A percentile compares a stretch with the other conserved stretches of the same genome.
Evolutionary conservation across 53 echinoderm and acorn worm species (phyloP).

Genomic region (Arbacia lixula): DNA sequence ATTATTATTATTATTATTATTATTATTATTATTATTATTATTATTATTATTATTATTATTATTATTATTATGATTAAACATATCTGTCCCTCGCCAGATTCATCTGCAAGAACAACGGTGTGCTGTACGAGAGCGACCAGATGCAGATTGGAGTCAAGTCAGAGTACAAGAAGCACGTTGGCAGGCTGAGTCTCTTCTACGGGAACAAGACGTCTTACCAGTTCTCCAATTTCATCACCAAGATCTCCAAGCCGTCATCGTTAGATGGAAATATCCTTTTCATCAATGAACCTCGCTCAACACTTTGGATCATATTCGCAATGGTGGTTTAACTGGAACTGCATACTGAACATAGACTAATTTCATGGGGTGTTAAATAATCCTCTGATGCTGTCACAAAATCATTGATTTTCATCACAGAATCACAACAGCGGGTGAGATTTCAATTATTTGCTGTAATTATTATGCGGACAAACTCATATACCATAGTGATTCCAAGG

Average conservation of each 20-base stretch:
- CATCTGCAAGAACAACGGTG: constrained; percentile 96
- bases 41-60: not conserved
- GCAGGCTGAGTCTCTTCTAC: constrained; percentile 84
- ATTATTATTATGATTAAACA: not conserved
- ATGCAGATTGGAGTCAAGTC: constrained; percentile 98
- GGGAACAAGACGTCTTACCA: constrained; percentile 99
- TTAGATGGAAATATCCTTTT: constrained; percentile 79
- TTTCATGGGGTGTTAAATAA: too few species aligned
- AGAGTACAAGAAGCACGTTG: constrained; percentile 72
- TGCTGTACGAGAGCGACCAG: constrained; percentile 91
- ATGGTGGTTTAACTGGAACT: too few species aligned
- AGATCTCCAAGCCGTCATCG: constrained; percentile 40
- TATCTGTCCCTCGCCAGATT: too few species aligned
- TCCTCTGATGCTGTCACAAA: too few species aligned
- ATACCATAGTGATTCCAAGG: too few species aligned
- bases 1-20: not conserved
- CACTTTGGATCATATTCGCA: too few species aligned
- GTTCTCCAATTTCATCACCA: constrained; percentile 74
- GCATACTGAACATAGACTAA: too few species aligned
- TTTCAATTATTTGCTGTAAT: too few species aligned
- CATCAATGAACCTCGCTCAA: too few species aligned
- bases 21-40: not conserved
- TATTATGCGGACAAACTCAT: too few species aligned
- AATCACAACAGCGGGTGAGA: too few species aligned
- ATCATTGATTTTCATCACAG: too few species aligned